Base-by-base conservation (phyloP, 2,888 invertebrate genomes). In the Sarcophaga subvicina region DNA sequence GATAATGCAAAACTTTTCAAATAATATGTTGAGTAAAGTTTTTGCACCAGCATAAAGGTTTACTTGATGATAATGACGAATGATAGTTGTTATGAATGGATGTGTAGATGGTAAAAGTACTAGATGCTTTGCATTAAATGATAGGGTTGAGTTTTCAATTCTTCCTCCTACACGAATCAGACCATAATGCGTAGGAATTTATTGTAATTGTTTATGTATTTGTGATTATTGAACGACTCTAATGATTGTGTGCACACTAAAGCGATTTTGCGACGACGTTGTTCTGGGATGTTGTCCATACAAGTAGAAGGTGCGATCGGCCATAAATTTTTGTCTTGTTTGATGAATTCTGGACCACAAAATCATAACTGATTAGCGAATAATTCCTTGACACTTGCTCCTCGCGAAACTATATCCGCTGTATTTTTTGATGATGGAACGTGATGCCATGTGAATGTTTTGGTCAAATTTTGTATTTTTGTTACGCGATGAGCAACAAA, bases 401-500 rank as follows among this genome's bases (percentile, higher is more conserved):
- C 80, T 37, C 80, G 17, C 8, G 60, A 80, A 5, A 80, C 17
- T 25, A 80, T 45, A 25, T 80, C 72, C 8, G 80, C 80, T 45
- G 69, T 70, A 27, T 78, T 78, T 20, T 45, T 14, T 25, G 37
- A 17, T 4, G 78, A 78, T 2, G 78, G 47, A 8, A 78, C 78
- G n/a, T 78, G 62, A 3, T 22, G 27, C 78, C 62, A 78, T 27
- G 10, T 47, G 2, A 66, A 5, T 5, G 20, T 27, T 2, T 17
- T 37, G n/a, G 67, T 37, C 2, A 59, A 20, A n/a, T 45, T 3
- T 37, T 77, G 77, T 20, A 77, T 77, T 77, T 77, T 77, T 6
- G 59, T 67, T 17, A 77, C 54, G n/a, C 77, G 17, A 66, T 77
- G 66, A 4, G 77, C 77, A 4, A 76, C 66, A 12, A 76, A 76